Evolutionary conservation across 64 coral and sea anemone species (phyloP).

Genomic region (Stylophora pistillata): DNA sequence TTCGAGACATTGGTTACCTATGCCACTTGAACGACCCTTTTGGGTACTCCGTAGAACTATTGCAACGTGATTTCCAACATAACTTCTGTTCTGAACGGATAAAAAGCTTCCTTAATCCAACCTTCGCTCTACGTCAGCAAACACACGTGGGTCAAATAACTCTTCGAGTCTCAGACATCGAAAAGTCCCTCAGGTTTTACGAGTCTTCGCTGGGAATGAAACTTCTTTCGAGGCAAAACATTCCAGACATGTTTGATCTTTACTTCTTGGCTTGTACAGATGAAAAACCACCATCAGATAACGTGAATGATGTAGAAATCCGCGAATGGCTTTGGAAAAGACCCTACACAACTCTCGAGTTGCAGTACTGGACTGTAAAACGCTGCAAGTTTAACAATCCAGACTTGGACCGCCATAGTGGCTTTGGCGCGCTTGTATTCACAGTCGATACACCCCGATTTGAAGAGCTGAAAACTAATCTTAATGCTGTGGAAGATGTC

Average conservation of each 20-base stretch:
- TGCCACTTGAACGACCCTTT: slow-evolving; percentile 61
- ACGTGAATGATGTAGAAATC: slow-evolving; percentile 36
- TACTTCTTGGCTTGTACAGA: slow-evolving; percentile 74
- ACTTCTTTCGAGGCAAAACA: slow-evolving; percentile 49
- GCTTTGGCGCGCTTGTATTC: slow-evolving; percentile 14
- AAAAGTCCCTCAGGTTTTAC: slow-evolving; percentile 41
- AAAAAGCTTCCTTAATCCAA: slow-evolving; percentile 3
- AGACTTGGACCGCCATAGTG: background rate
- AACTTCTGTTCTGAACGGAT: slow-evolving; percentile 26
- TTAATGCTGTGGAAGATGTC: background rate
- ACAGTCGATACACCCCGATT: background rate
- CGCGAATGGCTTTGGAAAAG: slow-evolving; percentile 72
- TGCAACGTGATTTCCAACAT: slow-evolving; percentile 63
- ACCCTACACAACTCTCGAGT: slow-evolving; percentile 57
- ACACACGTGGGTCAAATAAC: slow-evolving; percentile 56
- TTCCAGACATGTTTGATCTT: slow-evolving; percentile 29
- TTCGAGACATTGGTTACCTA: slow-evolving; percentile 69
- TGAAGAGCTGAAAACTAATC: background rate
- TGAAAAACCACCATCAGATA: slow-evolving; percentile 41
- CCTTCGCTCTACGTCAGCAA: slow-evolving; percentile 48
- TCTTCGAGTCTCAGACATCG: slow-evolving; percentile 59
- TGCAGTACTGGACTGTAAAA: slow-evolving; percentile 30
- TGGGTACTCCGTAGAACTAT: slow-evolving; percentile 56
- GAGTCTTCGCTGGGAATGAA: slow-evolving; percentile 52
- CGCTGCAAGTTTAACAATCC: background rate